Base-by-base conservation (phyloP, 1,140 invertebrate genomes). In the Zaprionus nigranus region DNA sequence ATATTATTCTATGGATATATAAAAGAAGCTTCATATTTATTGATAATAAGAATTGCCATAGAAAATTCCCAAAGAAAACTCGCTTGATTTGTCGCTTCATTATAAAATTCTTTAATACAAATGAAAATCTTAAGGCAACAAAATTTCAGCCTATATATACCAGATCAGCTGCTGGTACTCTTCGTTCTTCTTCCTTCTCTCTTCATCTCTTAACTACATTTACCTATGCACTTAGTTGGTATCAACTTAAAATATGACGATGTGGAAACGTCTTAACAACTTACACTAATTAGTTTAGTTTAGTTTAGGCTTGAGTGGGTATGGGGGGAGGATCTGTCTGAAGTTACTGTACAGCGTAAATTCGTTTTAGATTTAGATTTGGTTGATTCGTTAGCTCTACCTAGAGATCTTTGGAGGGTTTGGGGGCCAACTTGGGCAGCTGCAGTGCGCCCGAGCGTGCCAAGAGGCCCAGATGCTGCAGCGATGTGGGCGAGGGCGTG, bases 341-440 rank as follows among this genome's bases (percentile, higher is more conserved):
- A 51, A 24, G 11, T 51, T 9, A 51, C 46, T 51, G 46, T 51
- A 51, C 20, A 51, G 46, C 36, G 20, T 59, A 59, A 59, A 59
- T 40, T 40, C 36, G 22, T 28, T 58, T 38, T 7, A n/a, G 38
- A 43, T 24, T 13, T 15, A 53, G 20, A 57, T 30, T 58, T 63
- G 20, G 17, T 28, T 20, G 56, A 13, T 61, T 53, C 17, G 6
- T 3, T 43, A 34, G 30, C 30, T 53, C 60, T 54, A 43, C 40
- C 62, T 75, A 78, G 12, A 61, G 30, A 59, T 69, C 53, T 79
- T 79, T 67, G 64, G 68, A 1, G 38, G 71, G 24, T 53, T 61
- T 76, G 24, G 63, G 24, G 1, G 53, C 46, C 64, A 75, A n/a
- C 38, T 78, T 83, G 22, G 84, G 83, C 17, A 80, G 46, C n/a